Evolutionary conservation across 2,797 vertebrate species (phyloP), one percentile per base, ranked within the genome.

Genomic region (Acanthurus lineatus): DNA sequence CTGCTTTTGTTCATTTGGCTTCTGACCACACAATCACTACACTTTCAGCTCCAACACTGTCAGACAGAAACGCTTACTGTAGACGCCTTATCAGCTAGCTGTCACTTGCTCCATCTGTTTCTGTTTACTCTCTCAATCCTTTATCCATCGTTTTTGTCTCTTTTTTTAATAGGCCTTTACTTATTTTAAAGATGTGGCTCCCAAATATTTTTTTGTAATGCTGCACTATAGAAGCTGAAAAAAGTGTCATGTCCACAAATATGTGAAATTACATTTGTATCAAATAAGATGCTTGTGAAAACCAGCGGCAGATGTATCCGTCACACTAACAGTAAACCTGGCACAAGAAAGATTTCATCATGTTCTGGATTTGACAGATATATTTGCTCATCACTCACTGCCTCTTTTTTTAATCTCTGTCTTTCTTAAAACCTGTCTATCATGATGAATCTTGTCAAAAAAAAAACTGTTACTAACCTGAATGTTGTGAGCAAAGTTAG

Each of bases 1-100:
- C 71, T 44, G 81, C 81, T 88, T 91, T 93, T 94, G 93, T 93
- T 87, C 77, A 75, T 73, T 69, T 15, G 63, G 69, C 77, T 57
- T 25, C 1, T 2, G 19, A 81, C 51, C 53, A 76, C 88, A 93
- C 91, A 91, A 91, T 88, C 80, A 49, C 69, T 57, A 47, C 76
- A 74, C 81, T 91, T 70, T 91, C 25, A 48, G 68, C 59, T 72
- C 69, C 60, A 48, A 8, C 28, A 4, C 57, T 56, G 66, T 77
- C 69, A 57, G 76, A 73, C 60, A 79, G 75, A 92, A 91, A 85
- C 19, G 68, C 89, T 92, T 79, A 91, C 79, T 8, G 40, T 40
- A 40, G 7, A 86, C 87, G 77, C 73, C 64, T 66, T 70, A 19
- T 86, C 69, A 77, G 74, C 63, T 42, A 53, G 59, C 85, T 78